phyloP scores from a whole-genome alignment of 2,888 invertebrate genomes.

The Terebella lapidaria region DNA sequence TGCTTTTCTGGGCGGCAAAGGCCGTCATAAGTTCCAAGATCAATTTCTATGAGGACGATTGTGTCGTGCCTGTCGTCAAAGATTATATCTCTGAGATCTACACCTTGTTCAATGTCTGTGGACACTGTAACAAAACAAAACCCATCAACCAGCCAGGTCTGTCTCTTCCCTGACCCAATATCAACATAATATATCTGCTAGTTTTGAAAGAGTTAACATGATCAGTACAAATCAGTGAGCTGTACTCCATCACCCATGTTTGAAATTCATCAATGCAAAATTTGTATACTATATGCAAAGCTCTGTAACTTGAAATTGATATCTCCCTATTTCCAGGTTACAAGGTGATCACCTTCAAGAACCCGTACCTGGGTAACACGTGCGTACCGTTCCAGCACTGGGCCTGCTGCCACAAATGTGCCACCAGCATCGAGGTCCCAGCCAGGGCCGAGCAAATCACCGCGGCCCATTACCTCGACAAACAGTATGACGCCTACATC shows the following conservation, averaged over 20 bases:
- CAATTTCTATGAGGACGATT: slow-evolving; percentile 49
- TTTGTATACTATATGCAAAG: no score
- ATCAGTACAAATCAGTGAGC: no score
- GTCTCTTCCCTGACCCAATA: no score
- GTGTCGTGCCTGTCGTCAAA: slow-evolving; percentile 48
- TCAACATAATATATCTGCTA: no score
- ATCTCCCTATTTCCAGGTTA: slow-evolving; percentile 48
- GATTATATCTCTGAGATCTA: slow-evolving; percentile 54
- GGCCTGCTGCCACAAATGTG: slow-evolving; percentile 55
- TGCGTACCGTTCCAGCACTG: slow-evolving; percentile 57
- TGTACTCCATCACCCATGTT: no score
- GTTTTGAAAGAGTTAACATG: no score
- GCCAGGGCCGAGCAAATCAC: slow-evolving; percentile 51
- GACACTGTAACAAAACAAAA: slow-evolving; percentile 45
- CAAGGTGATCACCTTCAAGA: slow-evolving; percentile 56
- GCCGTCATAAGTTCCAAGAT: slow-evolving; percentile 51
- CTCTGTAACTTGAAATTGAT: no score
- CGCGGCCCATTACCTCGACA: slow-evolving; percentile 47
- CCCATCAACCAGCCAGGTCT: slow-evolving; percentile 45
- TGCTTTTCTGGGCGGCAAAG: slow-evolving; percentile 52
- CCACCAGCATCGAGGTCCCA: slow-evolving; percentile 53
- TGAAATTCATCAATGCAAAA: no score
- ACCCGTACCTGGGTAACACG: slow-evolving; percentile 56
- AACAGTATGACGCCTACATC: slow-evolving; percentile 38
- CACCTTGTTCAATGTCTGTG: slow-evolving; percentile 52